Conservation (phyloP, 2,797 vertebrate genomes). For the Myioborus melanocephalus region DNA sequence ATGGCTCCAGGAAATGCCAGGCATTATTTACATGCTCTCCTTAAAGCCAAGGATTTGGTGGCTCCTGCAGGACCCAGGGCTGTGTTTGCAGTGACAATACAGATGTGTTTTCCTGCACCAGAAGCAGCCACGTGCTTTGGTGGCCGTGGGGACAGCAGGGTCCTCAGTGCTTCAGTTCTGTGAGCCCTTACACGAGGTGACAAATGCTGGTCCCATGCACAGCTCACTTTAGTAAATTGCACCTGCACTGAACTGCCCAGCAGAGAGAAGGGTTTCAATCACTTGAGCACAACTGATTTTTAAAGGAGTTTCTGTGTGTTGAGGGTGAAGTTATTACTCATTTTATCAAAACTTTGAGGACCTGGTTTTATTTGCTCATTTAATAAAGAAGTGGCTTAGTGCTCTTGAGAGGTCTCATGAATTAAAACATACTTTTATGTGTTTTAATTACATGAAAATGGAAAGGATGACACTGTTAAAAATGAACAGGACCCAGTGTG, state of each 20-base stretch:
- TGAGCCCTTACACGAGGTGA: fast-evolving
- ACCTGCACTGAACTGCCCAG: not conserved
- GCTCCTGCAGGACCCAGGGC: not conserved
- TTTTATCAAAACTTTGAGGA: not conserved
- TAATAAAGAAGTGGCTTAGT: not conserved
- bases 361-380: not conserved
- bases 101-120: fast-evolving
- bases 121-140: fast-evolving
- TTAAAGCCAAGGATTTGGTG: not conserved
- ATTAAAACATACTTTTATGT: not conserved
- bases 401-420: not conserved
- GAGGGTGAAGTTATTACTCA: not conserved
- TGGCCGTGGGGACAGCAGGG: not conserved
- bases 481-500: not conserved
- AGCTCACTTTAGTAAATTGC: fast-evolving
- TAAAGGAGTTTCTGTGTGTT: not conserved
- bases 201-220: not conserved
- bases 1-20: not conserved
- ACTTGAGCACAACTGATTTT: not conserved
- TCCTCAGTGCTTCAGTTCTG: fast-evolving
- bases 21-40: not conserved
- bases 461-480: not conserved
- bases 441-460: not conserved
- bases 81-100: not conserved
- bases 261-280: not conserved